phyloP scores from a whole-genome alignment of 2,797 vertebrate genomes.

The Notolepis coatsorum region DNA sequence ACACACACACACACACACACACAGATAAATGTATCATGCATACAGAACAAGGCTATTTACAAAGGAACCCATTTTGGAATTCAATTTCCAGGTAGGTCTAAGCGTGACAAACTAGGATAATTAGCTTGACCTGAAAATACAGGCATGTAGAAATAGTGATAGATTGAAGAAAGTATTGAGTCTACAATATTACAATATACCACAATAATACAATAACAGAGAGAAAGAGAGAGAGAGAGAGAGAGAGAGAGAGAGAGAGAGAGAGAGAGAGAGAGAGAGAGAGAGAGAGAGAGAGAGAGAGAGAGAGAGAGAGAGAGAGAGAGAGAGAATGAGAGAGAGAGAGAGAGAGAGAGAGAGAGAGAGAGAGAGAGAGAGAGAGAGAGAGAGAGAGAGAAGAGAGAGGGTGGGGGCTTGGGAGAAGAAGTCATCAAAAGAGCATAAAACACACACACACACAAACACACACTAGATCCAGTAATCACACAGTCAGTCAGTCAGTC shows the following conservation, averaged over 20 bases:
- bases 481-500: slow-evolving; percentile 19
- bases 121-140: slow-evolving; percentile 61
- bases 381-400: neutral
- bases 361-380: neutral
- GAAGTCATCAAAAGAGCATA: neutral
- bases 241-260: too few relatives aligned
- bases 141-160: slow-evolving; percentile 38
- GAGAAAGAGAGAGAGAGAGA: slow-evolving; percentile 8
- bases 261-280: neutral
- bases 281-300: neutral
- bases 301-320: neutral
- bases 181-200: slow-evolving; percentile 29
- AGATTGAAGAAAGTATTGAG: slow-evolving; percentile 39
- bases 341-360: neutral
- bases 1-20: slow-evolving; percentile 15
- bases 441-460: slow-evolving; percentile 16
- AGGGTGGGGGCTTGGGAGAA: neutral
- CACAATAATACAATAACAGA: too few relatives aligned
- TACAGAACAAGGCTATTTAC: slow-evolving; percentile 61
- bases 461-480: slow-evolving; percentile 14
- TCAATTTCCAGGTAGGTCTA: slow-evolving; percentile 55
- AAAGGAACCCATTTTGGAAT: slow-evolving; percentile 55
- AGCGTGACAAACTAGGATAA: slow-evolving; percentile 58
- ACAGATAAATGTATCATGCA: slow-evolving; percentile 57
- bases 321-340: neutral